phyloP scores from a whole-genome alignment of 1,140 invertebrate genomes.

The Plectus sambesii region DNA sequence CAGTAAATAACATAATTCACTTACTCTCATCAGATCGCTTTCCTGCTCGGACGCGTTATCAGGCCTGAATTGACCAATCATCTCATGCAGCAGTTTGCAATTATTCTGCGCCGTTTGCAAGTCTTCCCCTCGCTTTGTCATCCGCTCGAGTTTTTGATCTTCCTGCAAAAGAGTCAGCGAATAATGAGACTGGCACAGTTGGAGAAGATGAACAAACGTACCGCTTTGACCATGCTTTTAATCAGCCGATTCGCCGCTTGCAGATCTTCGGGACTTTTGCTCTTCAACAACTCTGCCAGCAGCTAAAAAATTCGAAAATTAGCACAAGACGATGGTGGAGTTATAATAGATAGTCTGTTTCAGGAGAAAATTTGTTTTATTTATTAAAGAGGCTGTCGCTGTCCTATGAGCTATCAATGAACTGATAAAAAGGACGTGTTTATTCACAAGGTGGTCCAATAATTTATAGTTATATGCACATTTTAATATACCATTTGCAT shows the following conservation, averaged over 20 bases:
- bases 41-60: slow-evolving; percentile 58
- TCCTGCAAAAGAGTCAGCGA: slow-evolving; percentile 54
- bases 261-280: slow-evolving; percentile 85
- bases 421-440: too few relatives aligned
- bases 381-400: too few relatives aligned
- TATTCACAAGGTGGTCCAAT: too few relatives aligned
- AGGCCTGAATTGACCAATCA: slow-evolving; percentile 62
- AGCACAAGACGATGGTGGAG: too few relatives aligned
- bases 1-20: slow-evolving; percentile 7
- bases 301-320: slow-evolving; percentile 50
- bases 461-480: too few relatives aligned
- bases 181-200: slow-evolving; percentile 7
- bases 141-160: slow-evolving; percentile 66
- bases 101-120: slow-evolving; percentile 74
- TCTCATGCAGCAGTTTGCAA: slow-evolving; percentile 68
- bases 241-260: slow-evolving; percentile 89
- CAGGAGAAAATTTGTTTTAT: too few relatives aligned
- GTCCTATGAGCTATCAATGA: too few relatives aligned
- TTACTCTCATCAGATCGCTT: slow-evolving; percentile 64
- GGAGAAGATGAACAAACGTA: slow-evolving; percentile 29
- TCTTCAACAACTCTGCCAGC: slow-evolving; percentile 73
- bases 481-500: too few relatives aligned
- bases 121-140: slow-evolving; percentile 62
- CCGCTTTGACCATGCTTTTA: slow-evolving; percentile 87
- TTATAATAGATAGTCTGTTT: too few relatives aligned